Percentiles rank a stretch among this genome's conserved stretches.
phyloP scores from a whole-genome alignment of 1,140 invertebrate genomes.

The Drosophila pruinosa region DNA sequence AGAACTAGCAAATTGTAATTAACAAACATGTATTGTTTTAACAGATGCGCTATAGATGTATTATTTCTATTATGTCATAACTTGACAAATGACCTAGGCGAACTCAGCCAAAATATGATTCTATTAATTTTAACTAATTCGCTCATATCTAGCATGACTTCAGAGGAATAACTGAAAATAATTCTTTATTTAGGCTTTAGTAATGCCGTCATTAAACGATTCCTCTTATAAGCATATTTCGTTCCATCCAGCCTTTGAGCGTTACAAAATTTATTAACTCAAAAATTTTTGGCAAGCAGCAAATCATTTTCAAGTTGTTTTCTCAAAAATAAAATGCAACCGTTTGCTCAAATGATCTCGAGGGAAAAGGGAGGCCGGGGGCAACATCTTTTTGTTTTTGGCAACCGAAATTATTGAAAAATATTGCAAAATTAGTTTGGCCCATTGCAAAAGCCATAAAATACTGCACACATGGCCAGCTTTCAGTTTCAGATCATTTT shows the following conservation, averaged over 20 bases:
- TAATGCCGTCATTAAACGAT: not conserved
- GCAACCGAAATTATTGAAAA: constrained; percentile 37
- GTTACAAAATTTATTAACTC: not conserved
- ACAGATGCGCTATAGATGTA: too few relatives aligned
- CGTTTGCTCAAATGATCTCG: too few relatives aligned
- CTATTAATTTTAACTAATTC: too few relatives aligned
- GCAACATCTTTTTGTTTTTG: constrained; percentile 17
- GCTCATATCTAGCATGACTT: too few relatives aligned
- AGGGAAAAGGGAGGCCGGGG: not conserved
- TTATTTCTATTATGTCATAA: too few relatives aligned
- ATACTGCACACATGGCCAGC: constrained; percentile 40
- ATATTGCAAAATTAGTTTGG: constrained; percentile 59
- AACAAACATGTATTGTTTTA: too few relatives aligned
- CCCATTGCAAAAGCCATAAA: constrained; percentile 55
- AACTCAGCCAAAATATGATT: too few relatives aligned
- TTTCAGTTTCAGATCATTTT: constrained; percentile 31
- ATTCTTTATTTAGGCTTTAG: too few relatives aligned
- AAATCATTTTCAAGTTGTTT: not conserved
- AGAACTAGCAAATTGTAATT: not conserved
- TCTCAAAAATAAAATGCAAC: not conserved
- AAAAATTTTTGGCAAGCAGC: constrained; percentile 1
- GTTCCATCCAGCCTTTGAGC: not conserved
- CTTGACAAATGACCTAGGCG: too few relatives aligned
- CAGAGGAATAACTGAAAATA: too few relatives aligned
- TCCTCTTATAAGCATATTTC: constrained; percentile 1